phyloP scores from a whole-genome alignment of 2,888 invertebrate species.

The Ischnura elegans region DNA sequence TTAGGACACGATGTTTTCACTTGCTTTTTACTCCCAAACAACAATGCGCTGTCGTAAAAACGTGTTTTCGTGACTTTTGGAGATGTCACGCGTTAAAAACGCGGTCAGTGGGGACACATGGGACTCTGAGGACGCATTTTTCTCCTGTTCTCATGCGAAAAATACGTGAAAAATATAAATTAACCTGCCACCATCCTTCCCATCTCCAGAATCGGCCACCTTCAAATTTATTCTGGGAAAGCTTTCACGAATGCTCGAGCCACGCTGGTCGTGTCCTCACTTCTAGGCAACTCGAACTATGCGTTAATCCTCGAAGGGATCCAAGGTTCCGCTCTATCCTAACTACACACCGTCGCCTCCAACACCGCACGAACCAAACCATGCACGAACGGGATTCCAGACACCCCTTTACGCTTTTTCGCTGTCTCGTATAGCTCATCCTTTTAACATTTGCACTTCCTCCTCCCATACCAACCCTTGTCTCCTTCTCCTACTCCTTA shows the following conservation, averaged over 20 bases:
- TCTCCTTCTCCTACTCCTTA: background rate
- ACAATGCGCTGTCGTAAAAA: background rate
- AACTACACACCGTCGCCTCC: background rate
- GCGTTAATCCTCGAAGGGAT: background rate
- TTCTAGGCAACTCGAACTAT: background rate
- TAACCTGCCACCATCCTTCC: background rate
- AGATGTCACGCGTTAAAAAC: constrained; percentile 2
- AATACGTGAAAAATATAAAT: too few relatives aligned
- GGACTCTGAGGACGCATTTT: background rate
- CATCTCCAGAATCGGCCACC: background rate
- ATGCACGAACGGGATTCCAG: background rate
- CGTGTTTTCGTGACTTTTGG: background rate
- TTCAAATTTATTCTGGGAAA: background rate
- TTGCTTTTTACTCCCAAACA: background rate
- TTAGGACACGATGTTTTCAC: background rate
- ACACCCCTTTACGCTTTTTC: background rate
- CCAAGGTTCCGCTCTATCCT: background rate
- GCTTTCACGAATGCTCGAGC: background rate
- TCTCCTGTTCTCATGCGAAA: background rate
- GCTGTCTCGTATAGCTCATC: background rate
- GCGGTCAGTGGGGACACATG: background rate
- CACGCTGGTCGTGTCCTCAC: background rate
- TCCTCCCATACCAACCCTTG: background rate
- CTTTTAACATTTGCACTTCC: background rate
- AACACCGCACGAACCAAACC: background rate